Conservation (phyloP, 1,140 invertebrate species). For the Rhagoletis zephyria region DNA sequence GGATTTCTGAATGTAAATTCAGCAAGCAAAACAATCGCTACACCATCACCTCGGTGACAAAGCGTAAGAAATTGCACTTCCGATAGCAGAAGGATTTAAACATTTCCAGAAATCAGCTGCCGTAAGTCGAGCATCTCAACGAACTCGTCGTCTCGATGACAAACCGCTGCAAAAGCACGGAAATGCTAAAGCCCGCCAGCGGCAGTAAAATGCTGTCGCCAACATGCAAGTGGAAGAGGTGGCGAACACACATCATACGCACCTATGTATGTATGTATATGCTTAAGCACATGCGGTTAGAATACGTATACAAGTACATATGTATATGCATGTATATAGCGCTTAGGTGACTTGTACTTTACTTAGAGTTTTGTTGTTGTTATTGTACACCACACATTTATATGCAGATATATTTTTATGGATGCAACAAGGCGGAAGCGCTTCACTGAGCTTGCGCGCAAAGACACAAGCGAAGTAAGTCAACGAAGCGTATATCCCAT, state of each 20-base stretch:
- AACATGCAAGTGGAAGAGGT: neutral
- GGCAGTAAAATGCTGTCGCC: neutral
- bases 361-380: too few relatives aligned
- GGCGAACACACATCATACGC: neutral
- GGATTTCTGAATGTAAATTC: neutral
- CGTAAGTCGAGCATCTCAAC: neutral
- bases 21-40: neutral
- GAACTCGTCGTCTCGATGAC: neutral
- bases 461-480: constrained; percentile 21
- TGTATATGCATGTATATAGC: neutral
- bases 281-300: neutral
- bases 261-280: neutral
- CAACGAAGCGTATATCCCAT: constrained; percentile 31
- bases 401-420: neutral
- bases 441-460: neutral
- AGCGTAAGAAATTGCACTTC: neutral
- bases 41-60: neutral
- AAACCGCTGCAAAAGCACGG: constrained; percentile 1
- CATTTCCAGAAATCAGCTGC: neutral
- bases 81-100: neutral
- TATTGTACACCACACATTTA: neutral
- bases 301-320: neutral
- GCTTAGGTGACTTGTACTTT: neutral
- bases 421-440: constrained; percentile 31
- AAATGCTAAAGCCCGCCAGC: neutral